Percentiles rank a stretch among this genome's conserved stretches.
phyloP scores from a whole-genome alignment of 2,113 vertebrate genomes.

The Chionomys nivalis region DNA sequence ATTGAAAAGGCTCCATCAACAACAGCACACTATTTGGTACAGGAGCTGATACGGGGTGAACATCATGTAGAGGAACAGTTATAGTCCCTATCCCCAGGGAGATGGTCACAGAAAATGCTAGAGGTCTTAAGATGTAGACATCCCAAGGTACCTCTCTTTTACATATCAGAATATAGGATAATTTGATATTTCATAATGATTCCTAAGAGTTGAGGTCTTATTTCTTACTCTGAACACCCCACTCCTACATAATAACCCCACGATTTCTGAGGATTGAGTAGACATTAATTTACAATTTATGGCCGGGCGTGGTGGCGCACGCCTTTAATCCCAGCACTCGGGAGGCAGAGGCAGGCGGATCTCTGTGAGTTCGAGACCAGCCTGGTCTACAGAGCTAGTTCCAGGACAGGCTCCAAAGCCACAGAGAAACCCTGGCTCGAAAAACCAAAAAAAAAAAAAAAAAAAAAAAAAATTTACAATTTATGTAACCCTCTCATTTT shows the following conservation, averaged over 20 bases:
- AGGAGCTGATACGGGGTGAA: not conserved
- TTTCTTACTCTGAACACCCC: not conserved
- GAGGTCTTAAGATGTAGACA: not conserved
- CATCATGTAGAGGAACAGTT: not conserved
- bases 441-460: no score
- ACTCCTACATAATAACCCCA: not conserved
- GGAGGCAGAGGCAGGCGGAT: no score
- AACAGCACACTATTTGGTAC: not conserved
- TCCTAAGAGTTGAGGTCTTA: not conserved
- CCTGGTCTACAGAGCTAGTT: no score
- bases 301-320: no score
- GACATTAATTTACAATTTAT: not conserved
- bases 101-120: not conserved
- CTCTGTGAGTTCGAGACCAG: no score
- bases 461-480: not conserved
- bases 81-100: accelerated
- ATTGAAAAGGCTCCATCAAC: not conserved
- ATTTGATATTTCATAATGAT: slow-evolving; percentile 10
- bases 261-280: not conserved
- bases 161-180: not conserved
- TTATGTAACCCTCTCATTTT: not conserved
- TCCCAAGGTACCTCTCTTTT: not conserved
- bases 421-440: no score
- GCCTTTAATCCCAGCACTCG: no score
- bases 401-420: no score